A percentile compares a stretch with the other conserved stretches of the same genome.
Conservation (phyloP, 2,888 invertebrate species). For the Ypsolopha scabrella region DNA sequence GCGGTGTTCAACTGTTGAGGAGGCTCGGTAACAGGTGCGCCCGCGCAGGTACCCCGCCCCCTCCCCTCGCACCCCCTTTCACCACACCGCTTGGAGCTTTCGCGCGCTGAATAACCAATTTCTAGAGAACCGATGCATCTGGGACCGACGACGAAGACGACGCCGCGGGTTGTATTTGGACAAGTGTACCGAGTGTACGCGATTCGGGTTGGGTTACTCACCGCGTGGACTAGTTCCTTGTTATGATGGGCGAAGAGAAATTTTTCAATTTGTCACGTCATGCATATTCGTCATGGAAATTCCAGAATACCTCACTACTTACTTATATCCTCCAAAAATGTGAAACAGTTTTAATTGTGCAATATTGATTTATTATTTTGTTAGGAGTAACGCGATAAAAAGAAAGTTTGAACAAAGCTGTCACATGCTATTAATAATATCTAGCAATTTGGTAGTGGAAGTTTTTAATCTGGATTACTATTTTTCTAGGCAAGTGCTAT, state of each 20-base stretch:
- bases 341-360: no score
- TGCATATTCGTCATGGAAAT: no score
- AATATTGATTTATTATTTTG: no score
- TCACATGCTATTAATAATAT: no score
- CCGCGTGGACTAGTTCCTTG: background rate
- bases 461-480: no score
- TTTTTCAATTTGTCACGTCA: no score
- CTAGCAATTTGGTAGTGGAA: no score
- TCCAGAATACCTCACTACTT: no score
- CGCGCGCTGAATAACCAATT: conserved; percentile 50
- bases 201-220: background rate
- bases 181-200: background rate
- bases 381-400: no score
- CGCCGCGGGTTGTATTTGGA: background rate
- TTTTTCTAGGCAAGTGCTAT: no score
- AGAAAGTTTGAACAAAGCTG: no score
- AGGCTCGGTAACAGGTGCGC: conserved; percentile 28
- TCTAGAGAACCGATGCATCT: conserved; percentile 14
- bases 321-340: no score
- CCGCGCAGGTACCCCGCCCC: conserved; percentile 19
- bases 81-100: conserved; percentile 26
- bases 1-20: conserved; percentile 30
- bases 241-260: background rate
- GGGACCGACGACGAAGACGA: background rate
- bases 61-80: conserved; percentile 10